These are phyloP conservation scores for Poecilia gillii DNA, from an alignment of 2,797 vertebrate species.

Conservation along the genomic window DNA sequence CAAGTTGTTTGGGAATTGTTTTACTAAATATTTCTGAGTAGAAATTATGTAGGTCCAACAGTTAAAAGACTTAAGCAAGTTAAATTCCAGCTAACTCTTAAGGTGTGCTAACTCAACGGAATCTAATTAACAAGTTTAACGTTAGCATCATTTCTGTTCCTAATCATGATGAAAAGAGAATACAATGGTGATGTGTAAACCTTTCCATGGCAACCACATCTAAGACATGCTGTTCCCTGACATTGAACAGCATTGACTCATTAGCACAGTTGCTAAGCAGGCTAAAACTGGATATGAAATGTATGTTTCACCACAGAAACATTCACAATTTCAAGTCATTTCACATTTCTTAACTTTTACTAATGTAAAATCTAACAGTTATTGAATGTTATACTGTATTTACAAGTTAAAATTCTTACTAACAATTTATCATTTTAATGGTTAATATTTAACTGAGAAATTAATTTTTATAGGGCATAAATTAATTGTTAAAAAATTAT, in stretches of 20 bases:
- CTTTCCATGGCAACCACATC: neutral
- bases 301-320: neutral
- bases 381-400: neutral
- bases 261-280: neutral
- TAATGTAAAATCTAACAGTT: neutral
- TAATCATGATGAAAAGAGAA: neutral
- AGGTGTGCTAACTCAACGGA: neutral
- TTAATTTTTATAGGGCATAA: neutral
- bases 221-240: neutral
- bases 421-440: neutral
- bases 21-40: neutral
- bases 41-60: neutral
- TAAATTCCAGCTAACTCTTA: neutral
- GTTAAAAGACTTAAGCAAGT: neutral
- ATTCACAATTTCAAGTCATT: neutral
- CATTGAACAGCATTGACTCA: neutral
- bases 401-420: neutral
- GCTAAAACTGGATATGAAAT: neutral
- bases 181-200: neutral
- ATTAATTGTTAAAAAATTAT: neutral
- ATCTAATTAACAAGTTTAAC: neutral
- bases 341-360: neutral
- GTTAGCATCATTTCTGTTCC: neutral
- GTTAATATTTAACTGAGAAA: neutral
- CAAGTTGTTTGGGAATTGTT: neutral